Base-by-base conservation (phyloP, 1,140 invertebrate genomes). In the Mamestra configurata region DNA sequence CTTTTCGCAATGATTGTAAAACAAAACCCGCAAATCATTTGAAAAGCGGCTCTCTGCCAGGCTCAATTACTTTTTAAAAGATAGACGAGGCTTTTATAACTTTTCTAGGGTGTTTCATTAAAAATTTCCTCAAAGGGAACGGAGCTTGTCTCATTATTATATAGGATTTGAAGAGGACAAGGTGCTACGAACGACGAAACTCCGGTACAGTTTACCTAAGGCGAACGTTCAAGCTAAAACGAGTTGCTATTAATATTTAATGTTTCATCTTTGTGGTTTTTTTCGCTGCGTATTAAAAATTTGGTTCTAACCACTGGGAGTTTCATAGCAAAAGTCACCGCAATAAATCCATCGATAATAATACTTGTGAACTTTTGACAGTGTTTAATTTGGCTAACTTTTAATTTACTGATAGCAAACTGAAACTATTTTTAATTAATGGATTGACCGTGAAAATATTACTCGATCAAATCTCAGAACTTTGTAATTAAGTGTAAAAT, bases 31-130 rank as follows among this genome's bases (percentile, higher is more conserved):
- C 72, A 82, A 79, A 85, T 81, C 73, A 80, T 76, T 82, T 81
- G 75, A 75, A 86, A 71, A 78, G 68, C 80, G 78, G 10, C 70
- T 61, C 82, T 77, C 73, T 59, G 43, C 76, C 78, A 82, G 84
- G 87, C 89, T 92, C 90, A 90, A 92, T 92, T 91, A 91, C 85
- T 86, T 88, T 91, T 90, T 86, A 84, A 86, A 91, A 90, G 89
- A 89, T 90, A 79, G 87, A 81, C 80, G 83, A 76, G 78, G 81
- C 82, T 85, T 92, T 91, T 90, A 88, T 88, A 86, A 90, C 86
- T 89, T 88, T 91, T 87, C 85, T 83, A 88, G 83, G 87, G 86
- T 79, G 86, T 91, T 92, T 93, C 89, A 92, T 91, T 92, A 90
- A 92, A 90, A 90, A 86, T 82, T 87, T 89, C 82, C 85, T 91